phyloP scores from a whole-genome alignment of 2,113 vertebrate species.

The Tupaia tana region DNA sequence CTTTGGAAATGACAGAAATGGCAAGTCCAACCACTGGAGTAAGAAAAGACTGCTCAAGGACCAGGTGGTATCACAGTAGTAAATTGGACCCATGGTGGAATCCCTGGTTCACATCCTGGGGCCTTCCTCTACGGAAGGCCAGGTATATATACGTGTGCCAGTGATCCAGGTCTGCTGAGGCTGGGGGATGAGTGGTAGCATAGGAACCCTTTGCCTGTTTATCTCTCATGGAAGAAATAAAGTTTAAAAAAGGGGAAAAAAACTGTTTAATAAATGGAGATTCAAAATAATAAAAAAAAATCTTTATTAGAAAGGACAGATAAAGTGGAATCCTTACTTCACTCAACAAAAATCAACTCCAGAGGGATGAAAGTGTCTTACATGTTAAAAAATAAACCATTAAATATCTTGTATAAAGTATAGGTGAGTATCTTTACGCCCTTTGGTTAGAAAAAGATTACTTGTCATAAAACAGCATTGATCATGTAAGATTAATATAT shows the following conservation, averaged over 20 bases:
- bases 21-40: background rate
- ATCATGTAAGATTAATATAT: background rate
- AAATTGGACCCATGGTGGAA: too few species aligned
- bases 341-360: constrained; percentile 31
- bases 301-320: background rate
- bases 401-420: background rate
- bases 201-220: too few species aligned
- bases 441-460: background rate
- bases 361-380: background rate
- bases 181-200: too few species aligned
- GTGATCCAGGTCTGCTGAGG: too few species aligned
- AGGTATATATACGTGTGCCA: too few species aligned
- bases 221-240: too few species aligned
- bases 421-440: background rate
- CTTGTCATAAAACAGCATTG: background rate
- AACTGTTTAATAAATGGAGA: background rate
- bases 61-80: too few species aligned
- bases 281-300: background rate
- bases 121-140: too few species aligned
- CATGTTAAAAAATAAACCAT: background rate
- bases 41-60: background rate
- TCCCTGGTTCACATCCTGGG: too few species aligned
- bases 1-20: background rate
- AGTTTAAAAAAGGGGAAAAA: background rate
- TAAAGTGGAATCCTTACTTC: background rate